These are phyloP conservation scores for Balearica regulorum DNA, from an alignment of 2,797 vertebrate genomes.

Conservation along the genomic window DNA sequence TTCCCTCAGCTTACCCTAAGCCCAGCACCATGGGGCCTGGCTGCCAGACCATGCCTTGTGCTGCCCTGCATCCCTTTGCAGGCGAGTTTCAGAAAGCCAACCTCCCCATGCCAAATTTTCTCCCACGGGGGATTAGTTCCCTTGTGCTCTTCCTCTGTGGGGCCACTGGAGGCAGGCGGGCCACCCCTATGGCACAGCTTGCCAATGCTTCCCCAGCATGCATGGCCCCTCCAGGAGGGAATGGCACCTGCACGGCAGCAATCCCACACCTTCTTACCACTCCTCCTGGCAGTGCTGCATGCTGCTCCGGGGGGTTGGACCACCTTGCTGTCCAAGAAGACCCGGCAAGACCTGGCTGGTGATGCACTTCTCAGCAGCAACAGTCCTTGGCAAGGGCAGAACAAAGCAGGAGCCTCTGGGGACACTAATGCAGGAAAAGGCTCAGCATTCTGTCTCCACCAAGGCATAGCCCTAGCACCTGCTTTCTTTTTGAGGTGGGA, in stretches of 20 bases:
- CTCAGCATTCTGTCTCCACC: background rate
- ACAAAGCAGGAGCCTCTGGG: background rate
- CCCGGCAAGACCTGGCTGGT: fast-evolving
- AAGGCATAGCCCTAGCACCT: fast-evolving
- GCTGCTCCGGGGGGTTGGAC: fast-evolving
- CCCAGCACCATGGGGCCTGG: background rate
- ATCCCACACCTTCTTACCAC: fast-evolving
- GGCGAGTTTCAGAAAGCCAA: background rate
- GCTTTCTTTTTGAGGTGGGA: background rate
- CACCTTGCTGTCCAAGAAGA: fast-evolving
- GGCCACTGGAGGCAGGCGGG: background rate
- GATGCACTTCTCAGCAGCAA: background rate
- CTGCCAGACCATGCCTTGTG: background rate
- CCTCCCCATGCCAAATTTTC: background rate
- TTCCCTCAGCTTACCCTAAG: background rate
- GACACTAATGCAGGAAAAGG: background rate
- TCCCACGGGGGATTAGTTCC: background rate
- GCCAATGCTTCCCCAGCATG: background rate
- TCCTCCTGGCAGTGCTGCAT: background rate
- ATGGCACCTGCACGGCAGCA: background rate
- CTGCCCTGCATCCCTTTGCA: background rate
- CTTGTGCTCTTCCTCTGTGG: background rate
- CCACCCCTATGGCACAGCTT: background rate
- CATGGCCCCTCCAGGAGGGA: background rate
- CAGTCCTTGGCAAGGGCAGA: background rate